A percentile compares a stretch with the other conserved stretches of the same genome.
These are phyloP conservation scores for Thermophis baileyi DNA, from an alignment of 2,113 vertebrate genomes.

Conservation along the genomic window DNA sequence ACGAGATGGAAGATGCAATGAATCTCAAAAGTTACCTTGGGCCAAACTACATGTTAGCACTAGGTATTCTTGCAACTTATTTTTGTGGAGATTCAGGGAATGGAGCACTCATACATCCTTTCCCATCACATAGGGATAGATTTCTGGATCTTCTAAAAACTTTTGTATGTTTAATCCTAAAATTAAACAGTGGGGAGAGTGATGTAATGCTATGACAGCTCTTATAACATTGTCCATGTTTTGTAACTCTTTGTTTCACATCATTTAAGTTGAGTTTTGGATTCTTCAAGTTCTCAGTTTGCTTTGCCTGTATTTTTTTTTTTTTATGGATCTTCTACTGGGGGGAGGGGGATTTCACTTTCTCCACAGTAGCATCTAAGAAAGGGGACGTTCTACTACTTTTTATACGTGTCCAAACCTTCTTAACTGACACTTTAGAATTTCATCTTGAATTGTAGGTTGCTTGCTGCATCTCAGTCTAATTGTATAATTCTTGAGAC, in stretches of 20 bases:
- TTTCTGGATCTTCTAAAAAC: not conserved
- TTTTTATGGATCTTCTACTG: not conserved
- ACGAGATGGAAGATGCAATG: not conserved
- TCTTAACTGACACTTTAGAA: not conserved
- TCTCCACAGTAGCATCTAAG: not conserved
- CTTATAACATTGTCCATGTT: not conserved
- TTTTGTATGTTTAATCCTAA: not conserved
- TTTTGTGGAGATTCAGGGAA: not conserved
- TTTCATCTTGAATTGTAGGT: not conserved
- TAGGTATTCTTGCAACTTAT: not conserved
- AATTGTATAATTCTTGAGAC: not conserved
- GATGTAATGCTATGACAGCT: not conserved
- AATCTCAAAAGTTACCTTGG: not conserved
- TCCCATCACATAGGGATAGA: not conserved
- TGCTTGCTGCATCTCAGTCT: not conserved
- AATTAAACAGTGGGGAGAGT: not conserved
- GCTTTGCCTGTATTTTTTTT: not conserved
- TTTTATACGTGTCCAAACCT: not conserved
- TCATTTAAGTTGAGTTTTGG: not conserved
- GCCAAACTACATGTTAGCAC: not conserved
- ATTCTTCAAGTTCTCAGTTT: not conserved
- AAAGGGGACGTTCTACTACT: not conserved
- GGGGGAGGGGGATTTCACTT: not conserved
- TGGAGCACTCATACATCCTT: not conserved
- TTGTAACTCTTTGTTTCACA: not conserved